These are phyloP conservation scores for Drosophila nigritarsus DNA, from an alignment of 2,888 invertebrate species.

Conservation along the genomic window DNA sequence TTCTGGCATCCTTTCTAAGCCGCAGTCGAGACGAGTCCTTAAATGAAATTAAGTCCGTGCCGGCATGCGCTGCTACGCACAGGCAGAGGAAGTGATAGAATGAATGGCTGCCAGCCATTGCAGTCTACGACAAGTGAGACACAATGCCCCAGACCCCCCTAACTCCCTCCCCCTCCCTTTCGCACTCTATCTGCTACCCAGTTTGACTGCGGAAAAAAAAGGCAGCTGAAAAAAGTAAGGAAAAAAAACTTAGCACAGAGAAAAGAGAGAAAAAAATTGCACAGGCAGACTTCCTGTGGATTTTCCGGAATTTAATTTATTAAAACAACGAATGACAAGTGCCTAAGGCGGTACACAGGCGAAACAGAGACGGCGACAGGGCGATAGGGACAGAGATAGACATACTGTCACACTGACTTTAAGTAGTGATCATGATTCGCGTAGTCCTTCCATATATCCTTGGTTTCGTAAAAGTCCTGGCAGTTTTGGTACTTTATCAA, in stretches of 20 bases:
- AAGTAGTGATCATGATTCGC: conserved; percentile 17
- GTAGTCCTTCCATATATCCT: background rate
- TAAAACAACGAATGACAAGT: conserved; percentile 80
- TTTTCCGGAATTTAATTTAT: conserved; percentile 85
- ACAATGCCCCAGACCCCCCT: background rate
- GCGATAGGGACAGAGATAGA: background rate
- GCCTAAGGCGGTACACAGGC: conserved; percentile 32
- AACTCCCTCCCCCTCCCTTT: too few relatives aligned
- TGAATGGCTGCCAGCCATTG: conserved; percentile 74
- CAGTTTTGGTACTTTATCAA: background rate
- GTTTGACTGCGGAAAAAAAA: conserved; percentile 15
- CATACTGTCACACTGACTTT: conserved; percentile 2
- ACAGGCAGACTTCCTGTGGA: conserved; percentile 85
- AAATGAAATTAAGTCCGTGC: conserved; percentile 80
- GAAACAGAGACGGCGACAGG: background rate
- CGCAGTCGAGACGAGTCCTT: conserved; percentile 58
- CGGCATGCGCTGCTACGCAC: conserved; percentile 72
- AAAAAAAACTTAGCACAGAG: conserved; percentile 24
- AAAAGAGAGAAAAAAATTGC: conserved; percentile 43
- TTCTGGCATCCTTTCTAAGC: conserved; percentile 36
- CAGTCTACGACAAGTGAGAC: conserved; percentile 28
- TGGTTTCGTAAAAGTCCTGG: background rate
- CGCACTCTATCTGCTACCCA: background rate
- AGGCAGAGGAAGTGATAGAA: conserved; percentile 77
- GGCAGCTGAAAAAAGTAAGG: conserved; percentile 21